Base-by-base conservation (phyloP, 2,113 vertebrate genomes). In the Vimba vimba region DNA sequence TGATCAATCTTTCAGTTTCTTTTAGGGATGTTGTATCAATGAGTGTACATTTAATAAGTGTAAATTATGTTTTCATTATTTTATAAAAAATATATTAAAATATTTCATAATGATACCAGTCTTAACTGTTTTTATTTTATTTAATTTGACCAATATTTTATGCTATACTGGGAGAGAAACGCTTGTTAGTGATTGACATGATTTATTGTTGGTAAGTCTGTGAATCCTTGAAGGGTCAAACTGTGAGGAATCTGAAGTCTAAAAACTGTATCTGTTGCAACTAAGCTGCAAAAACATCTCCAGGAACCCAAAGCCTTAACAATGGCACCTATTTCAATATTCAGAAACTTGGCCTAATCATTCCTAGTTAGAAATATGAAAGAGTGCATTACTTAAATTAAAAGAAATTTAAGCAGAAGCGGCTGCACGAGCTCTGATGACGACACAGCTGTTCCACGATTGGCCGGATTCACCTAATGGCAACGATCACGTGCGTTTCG, bases 61-160 rank as follows among this genome's bases (percentile, higher is more conserved):
- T 96, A 96, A 96, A 95, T 95, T 95, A 94, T 94, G 94, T 94
- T 94, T 92, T 94, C 93, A 93, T 94, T 91, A 93, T 96, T 96
- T 96, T 96, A 94, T 94, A 95, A 95, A 94, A 94, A 89, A 93
- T 91, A 92, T 91, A 93, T 92, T 86, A 90, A 91, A 91, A 91
- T 90, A 89, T 89, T 91, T 89, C 92, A 87, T 91, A 89, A 90
- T 86, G 85, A 91, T 89, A 73, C 3, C 21, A 39, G 82, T 50
- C 82, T 90, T 77, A 86, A 47, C 11, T 27, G 15, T 55, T 55
- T 78, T 30, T 30, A 2, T 30, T 33, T 33, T 33, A 2, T 33
- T 33, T 3, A 1, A 27, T 77, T 77, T 17, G 4, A 77, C 25
- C 8, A 30, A 52, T 39, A 33, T 17, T 15, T 30, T 15, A 64